Base-by-base conservation (phyloP, 2,797 vertebrate genomes). In the Urosaurus nigricauda region DNA sequence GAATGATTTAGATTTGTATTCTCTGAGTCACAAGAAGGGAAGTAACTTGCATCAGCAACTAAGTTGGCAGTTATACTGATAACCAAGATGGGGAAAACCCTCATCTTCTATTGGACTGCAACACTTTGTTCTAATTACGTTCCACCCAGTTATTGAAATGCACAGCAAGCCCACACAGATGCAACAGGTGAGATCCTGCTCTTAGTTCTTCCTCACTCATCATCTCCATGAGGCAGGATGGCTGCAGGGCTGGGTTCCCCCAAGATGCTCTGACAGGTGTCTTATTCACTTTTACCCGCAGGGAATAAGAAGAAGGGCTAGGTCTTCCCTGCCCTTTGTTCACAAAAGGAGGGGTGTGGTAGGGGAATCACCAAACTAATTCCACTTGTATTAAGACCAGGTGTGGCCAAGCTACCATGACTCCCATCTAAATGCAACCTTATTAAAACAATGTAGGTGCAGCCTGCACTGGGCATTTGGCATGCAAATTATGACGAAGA, bases 201-300 rank as follows among this genome's bases (percentile, higher is more conserved):
- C 82, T 78, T 78, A 77, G 37, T 73, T 51, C 43, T 32, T 58
- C 88, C 79, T 7, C 29, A 89, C 82, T 65, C 82, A 75, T 32
- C 63, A 1, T 53, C 92, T 91, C 73, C 84, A 79, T 73, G 37
- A 0, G n/a, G 70, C 65, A 92, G 51, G 35, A 88, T 88, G 83
- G 83, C 63, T 90, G 81, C 75, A 82, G 91, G 37, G n/a, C 74
- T 53, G 26, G 58, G 71, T 71, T 90, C 82, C 88, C 3, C 86
- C 79, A 83, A 40, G 91, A 35, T 85, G 92, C 60, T 2, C 29
- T 93, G 83, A 90, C 60, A 90, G 80, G 71, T 35, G 4, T 37
- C 75, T 91, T 79, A 87, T 87, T 88, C 91, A 92, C 84, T 78
- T 68, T 90, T 85, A 71, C 85, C 77, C 29, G 29, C n/a, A 77